phyloP scores from a whole-genome alignment of 2,797 vertebrate species.

The Muraenolepis orangiensis region DNA sequence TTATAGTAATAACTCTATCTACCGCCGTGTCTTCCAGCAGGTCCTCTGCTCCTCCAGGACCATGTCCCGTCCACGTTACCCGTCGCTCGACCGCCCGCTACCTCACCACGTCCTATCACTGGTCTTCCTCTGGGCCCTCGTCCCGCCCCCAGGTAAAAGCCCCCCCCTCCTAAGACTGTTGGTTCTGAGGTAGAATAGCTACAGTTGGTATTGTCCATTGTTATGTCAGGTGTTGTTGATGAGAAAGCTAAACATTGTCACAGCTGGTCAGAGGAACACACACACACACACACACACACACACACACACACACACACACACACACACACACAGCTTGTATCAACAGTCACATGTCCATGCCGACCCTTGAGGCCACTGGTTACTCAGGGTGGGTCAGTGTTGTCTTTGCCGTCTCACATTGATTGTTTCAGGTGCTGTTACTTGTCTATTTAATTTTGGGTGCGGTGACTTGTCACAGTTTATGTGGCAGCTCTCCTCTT shows the following conservation, averaged over 20 bases:
- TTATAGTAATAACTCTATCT: not conserved
- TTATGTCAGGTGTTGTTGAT: not conserved
- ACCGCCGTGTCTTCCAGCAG: conserved; percentile 27
- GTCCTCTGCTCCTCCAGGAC: conserved; percentile 47
- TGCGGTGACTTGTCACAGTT: conserved; percentile 6
- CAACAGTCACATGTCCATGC: not conserved
- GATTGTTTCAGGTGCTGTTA: conserved; percentile 24
- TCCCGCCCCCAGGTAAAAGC: conserved; percentile 62
- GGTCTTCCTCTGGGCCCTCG: conserved; percentile 60
- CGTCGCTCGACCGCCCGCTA: too few species aligned
- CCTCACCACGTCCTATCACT: conserved; percentile 58
- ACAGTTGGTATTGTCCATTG: not conserved
- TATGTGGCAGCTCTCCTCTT: not conserved
- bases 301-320: too few species aligned
- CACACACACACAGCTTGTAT: not conserved
- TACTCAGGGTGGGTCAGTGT: conserved; percentile 43
- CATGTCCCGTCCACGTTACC: conserved; percentile 65
- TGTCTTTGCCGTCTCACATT: conserved; percentile 6
- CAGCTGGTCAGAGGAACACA: not conserved
- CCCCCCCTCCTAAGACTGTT: not conserved
- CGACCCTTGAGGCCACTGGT: conserved; percentile 38
- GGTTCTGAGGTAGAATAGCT: too few species aligned
- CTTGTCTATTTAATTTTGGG: conserved; percentile 21
- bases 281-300: not conserved
- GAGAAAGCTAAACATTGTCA: not conserved